A percentile compares a stretch with the other conserved stretches of the same genome.
Evolutionary conservation across 1,140 invertebrate species (phyloP).

Genomic region (Caligus rogercresseyi): DNA sequence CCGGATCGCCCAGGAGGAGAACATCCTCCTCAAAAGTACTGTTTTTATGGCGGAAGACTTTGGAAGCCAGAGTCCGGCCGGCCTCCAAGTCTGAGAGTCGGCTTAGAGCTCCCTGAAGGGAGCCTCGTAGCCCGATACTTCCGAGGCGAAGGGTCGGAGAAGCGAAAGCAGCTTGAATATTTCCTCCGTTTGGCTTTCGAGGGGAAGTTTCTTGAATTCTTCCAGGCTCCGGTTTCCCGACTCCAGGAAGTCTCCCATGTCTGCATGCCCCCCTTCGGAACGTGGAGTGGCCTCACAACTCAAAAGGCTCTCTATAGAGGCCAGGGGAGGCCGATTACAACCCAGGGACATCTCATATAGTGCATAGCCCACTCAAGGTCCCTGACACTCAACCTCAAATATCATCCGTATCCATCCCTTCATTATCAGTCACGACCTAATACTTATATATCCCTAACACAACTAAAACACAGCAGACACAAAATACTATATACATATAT

Average conservation of each 20-base stretch:
- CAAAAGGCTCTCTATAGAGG: slow-evolving; percentile 17
- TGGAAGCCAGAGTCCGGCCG: neutral
- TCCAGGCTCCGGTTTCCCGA: neutral
- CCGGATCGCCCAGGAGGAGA: slow-evolving; percentile 21
- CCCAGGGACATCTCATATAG: neutral
- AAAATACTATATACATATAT: neutral
- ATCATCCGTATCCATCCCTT: neutral
- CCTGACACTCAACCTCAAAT: neutral
- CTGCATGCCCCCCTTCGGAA: slow-evolving; percentile 2
- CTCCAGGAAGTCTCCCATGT: neutral
- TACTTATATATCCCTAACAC: neutral
- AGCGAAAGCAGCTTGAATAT: slow-evolving; percentile 19
- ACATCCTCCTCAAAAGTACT: slow-evolving; percentile 4
- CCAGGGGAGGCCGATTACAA: slow-evolving; percentile 13
- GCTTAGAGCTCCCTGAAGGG: slow-evolving; percentile 2
- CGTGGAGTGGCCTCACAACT: slow-evolving; percentile 19
- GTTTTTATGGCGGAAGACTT: neutral
- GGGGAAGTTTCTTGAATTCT: slow-evolving; percentile 12
- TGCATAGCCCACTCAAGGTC: neutral
- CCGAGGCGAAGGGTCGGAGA: slow-evolving; percentile 13
- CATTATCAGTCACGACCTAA: neutral
- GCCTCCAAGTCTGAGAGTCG: slow-evolving; percentile 5
- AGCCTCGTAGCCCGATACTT: neutral
- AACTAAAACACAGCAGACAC: neutral
- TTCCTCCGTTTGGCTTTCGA: slow-evolving; percentile 16